Conservation (phyloP, 2,113 vertebrate genomes). For the Anarrhichthys ocellatus region DNA sequence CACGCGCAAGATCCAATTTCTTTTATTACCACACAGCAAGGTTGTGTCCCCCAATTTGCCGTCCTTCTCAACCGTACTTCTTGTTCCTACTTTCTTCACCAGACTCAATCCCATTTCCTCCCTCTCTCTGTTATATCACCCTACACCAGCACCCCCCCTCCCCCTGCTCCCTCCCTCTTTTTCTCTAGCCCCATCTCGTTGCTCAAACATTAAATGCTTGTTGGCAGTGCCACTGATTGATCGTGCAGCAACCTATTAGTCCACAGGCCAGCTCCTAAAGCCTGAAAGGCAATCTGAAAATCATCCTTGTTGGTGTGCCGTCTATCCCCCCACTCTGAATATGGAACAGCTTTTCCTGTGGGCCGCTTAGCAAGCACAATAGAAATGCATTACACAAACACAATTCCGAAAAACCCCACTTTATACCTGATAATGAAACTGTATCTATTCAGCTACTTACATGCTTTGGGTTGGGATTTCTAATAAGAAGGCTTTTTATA, state of each 20-base stretch:
- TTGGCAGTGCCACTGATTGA: constrained; percentile 55
- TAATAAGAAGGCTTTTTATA: background rate
- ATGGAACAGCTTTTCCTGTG: constrained; percentile 15
- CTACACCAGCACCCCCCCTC: background rate
- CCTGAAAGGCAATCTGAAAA: constrained; percentile 40
- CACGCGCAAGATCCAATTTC: background rate
- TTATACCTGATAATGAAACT: constrained; percentile 22
- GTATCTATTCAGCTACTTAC: constrained; percentile 1
- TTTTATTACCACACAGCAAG: background rate
- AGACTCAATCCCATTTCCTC: background rate
- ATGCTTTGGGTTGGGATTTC: background rate
- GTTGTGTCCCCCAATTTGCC: background rate
- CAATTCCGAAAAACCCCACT: background rate
- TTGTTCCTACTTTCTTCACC: background rate
- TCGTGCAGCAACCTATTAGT: constrained; percentile 55
- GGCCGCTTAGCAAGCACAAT: constrained; percentile 33
- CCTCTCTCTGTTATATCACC: background rate
- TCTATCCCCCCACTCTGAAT: constrained; percentile 16
- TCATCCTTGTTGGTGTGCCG: constrained; percentile 18
- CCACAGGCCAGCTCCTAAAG: constrained; percentile 21
- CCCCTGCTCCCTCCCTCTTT: background rate
- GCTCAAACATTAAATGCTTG: constrained; percentile 43
- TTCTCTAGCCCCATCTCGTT: constrained; percentile 1
- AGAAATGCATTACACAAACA: constrained; percentile 15
- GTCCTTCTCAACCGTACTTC: background rate